phyloP scores from a whole-genome alignment of 2,113 vertebrate genomes.

The Lepisosteus osseus region DNA sequence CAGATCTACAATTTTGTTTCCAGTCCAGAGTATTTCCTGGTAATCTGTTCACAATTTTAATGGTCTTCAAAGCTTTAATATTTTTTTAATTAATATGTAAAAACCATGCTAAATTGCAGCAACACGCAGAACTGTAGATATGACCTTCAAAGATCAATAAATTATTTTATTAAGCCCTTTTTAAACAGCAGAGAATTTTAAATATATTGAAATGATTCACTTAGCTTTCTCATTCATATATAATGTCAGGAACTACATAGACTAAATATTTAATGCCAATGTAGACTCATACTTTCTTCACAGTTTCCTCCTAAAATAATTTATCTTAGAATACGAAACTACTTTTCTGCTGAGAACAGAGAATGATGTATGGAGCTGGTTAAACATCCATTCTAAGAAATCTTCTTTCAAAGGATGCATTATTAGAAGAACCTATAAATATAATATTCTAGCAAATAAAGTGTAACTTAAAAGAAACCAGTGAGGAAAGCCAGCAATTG shows the following conservation, averaged over 20 bases:
- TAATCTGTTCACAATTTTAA: too few species aligned
- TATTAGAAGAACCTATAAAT: background rate
- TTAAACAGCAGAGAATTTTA: background rate
- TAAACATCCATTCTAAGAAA: background rate
- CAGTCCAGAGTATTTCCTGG: too few species aligned
- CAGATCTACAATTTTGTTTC: too few species aligned
- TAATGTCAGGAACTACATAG: slow-evolving; percentile 1
- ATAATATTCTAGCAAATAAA: too few species aligned
- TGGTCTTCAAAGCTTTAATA: too few species aligned
- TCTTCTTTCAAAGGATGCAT: background rate
- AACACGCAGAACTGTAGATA: slow-evolving; percentile 7
- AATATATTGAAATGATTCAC: slow-evolving; percentile 5
- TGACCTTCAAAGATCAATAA: background rate
- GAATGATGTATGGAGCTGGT: slow-evolving; percentile 2
- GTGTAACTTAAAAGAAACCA: background rate
- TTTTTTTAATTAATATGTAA: too few species aligned
- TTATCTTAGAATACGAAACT: slow-evolving; percentile 4
- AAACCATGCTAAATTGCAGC: background rate
- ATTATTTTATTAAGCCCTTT: background rate
- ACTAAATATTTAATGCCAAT: background rate
- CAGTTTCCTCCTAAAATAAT: slow-evolving; percentile 6
- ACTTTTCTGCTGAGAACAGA: background rate
- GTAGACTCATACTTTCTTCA: background rate
- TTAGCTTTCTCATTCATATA: slow-evolving; percentile 2
- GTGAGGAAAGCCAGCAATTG: background rate